Base-by-base conservation (phyloP, 1,140 invertebrate species). In the Harpegnathos saltator region DNA sequence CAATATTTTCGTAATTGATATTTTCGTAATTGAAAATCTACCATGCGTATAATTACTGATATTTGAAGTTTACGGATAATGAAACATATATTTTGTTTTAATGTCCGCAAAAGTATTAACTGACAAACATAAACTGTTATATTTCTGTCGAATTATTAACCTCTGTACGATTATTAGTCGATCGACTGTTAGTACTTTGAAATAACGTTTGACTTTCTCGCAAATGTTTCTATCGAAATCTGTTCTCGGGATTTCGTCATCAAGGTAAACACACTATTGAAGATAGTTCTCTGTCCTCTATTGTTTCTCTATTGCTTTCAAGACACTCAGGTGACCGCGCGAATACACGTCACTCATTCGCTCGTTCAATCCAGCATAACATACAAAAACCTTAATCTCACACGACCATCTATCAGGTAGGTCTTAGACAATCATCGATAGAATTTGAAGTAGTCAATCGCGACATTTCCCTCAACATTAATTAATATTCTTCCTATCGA, bases 321-420 rank as follows among this genome's bases (percentile, higher is more conserved):
- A 56, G 33, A 58, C 62, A 44, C 62, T 74, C 62, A 61, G 19
- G 33, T 44, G 56, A 5, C 11, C 38, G 38, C 1, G 12, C 48
- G 48, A 78, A 54, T 56, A 24, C 33, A 14, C 17, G 14, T 71
- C 29, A 11, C 14, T 54, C 12, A 19, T 75, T 26, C 15, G 29
- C 4, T 75, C 52, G 29, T 77, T 7, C n/a, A 44, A 65, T 74
- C 2, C 17, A 19, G 52, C 29, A 44, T 9, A 38, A 65, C 15
- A 24, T 44, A 78, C 22, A 54, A 56, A 78, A 69, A 78, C 22
- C 2, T 33, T 62, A 26, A 75, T 52, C n/a, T 24, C 14, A 1
- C 14, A 38, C 4, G 11, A 56, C 54, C 7, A 22, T 17, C 17
- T 19, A 56, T 19, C 48, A 54, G 2, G 14, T 66, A 38, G 29